phyloP scores from a whole-genome alignment of 2,888 invertebrate species.

The Meliscaeva auricollis region DNA sequence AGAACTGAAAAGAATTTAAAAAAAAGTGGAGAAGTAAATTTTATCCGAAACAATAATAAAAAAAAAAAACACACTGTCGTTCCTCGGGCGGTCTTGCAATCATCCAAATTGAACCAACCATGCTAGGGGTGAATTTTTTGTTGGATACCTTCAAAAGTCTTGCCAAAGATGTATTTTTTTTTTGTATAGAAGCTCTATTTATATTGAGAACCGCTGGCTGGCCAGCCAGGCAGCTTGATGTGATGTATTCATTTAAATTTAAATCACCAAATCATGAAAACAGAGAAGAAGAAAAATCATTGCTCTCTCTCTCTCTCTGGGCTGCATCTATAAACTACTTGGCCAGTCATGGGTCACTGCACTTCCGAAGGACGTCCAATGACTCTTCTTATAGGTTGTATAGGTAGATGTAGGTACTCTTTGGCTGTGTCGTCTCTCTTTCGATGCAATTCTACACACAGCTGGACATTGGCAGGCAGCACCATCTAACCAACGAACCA shows the following conservation, averaged over 20 bases:
- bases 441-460: conserved; percentile 66
- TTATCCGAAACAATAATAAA: too few relatives aligned
- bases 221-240: conserved; percentile 52
- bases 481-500: conserved; percentile 5
- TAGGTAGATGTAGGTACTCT: background rate
- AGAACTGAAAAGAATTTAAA: conserved; percentile 4
- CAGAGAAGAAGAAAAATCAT: conserved; percentile 46
- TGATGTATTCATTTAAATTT: conserved; percentile 75
- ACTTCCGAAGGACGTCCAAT: conserved; percentile 74
- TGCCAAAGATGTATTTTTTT: background rate
- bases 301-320: conserved; percentile 22
- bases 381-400: conserved; percentile 40
- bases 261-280: conserved; percentile 72
- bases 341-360: conserved; percentile 65
- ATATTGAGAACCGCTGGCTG: background rate
- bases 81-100: conserved; percentile 59
- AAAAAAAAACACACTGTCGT: background rate
- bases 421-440: conserved; percentile 20
- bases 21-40: background rate
- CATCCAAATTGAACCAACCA: conserved; percentile 50
- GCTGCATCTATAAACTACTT: conserved; percentile 38
- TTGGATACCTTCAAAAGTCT: conserved; percentile 4
- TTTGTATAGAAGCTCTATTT: conserved; percentile 12
- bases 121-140: conserved; percentile 25
- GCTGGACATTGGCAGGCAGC: conserved; percentile 58